These are phyloP conservation scores for Drepanosiphum platanoidis DNA, from an alignment of 2,888 invertebrate genomes.

Conservation along the genomic window DNA sequence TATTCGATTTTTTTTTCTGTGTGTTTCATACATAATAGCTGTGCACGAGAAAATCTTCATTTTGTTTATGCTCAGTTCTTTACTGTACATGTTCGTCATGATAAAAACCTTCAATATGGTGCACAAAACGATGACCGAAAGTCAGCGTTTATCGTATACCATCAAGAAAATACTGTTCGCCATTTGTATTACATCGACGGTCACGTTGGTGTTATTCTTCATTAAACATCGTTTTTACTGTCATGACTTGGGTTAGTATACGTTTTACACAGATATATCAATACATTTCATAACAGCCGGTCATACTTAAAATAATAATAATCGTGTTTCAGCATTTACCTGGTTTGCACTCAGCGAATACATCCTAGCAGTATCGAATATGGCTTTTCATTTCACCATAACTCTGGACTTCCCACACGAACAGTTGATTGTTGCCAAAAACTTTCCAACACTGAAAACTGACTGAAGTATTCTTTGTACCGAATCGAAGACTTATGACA, in stretches of 20 bases:
- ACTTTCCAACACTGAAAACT: conserved; percentile 37
- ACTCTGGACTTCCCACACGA: conserved; percentile 87
- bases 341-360: conserved; percentile 95
- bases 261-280: not conserved
- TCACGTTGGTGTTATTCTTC: conserved; percentile 88
- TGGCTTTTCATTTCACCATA: conserved; percentile 91
- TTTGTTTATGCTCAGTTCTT: conserved; percentile 85
- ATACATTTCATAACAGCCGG: not conserved
- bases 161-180: conserved; percentile 80
- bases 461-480: conserved; percentile 40
- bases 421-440: conserved; percentile 75
- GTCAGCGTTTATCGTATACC: conserved; percentile 68
- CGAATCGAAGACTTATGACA: conserved; percentile 44
- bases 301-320: not conserved
- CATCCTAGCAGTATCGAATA: conserved; percentile 88
- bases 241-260: conserved; percentile 81
- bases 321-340: conserved; percentile 82
- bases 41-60: conserved; percentile 92
- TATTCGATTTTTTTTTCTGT: not conserved
- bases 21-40: conserved; percentile 71
- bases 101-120: conserved; percentile 70
- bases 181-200: conserved; percentile 80
- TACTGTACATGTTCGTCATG: conserved; percentile 83
- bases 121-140: conserved; percentile 66
- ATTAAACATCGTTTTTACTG: conserved; percentile 88